Percentiles rank a stretch among this genome's conserved stretches.
phyloP scores from a whole-genome alignment of 2,888 invertebrate genomes.

The Branchinecta sandiegonensis region DNA sequence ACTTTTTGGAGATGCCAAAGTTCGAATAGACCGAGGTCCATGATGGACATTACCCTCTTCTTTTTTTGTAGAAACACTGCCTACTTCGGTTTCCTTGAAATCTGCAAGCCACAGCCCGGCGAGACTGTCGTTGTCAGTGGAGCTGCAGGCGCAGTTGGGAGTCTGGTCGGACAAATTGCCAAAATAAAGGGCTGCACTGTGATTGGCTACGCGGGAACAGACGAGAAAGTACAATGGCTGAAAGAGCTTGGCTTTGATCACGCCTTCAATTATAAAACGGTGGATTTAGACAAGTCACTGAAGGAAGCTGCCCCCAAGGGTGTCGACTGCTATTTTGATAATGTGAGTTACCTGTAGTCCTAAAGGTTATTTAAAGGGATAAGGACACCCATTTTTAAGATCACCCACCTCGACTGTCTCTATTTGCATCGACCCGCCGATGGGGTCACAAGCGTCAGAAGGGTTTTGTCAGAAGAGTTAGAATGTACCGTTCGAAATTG shows the following conservation, averaged over 20 bases:
- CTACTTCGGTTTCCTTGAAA: conserved; percentile 54
- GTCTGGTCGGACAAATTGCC: conserved; percentile 60
- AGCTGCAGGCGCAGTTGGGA: conserved; percentile 65
- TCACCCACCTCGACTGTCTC: too few species aligned
- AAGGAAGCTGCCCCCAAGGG: conserved; percentile 51
- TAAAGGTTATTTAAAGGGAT: too few species aligned
- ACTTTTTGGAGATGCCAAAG: conserved; percentile 18
- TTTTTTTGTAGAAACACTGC: conserved; percentile 48
- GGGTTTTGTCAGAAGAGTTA: too few species aligned
- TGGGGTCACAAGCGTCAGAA: too few species aligned
- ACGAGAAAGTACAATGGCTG: conserved; percentile 54
- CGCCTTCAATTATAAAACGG: conserved; percentile 56
- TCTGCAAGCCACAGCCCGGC: conserved; percentile 52
- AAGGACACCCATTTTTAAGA: too few species aligned
- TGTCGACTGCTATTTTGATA: conserved; percentile 61
- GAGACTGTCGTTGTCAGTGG: conserved; percentile 57
- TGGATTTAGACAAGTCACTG: conserved; percentile 41
- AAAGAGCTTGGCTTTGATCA: conserved; percentile 49
- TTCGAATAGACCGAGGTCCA: not conserved
- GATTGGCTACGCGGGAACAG: conserved; percentile 54
- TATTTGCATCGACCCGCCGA: too few species aligned
- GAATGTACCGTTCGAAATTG: too few species aligned
- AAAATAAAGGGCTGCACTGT: conserved; percentile 51
- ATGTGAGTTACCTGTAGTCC: conserved; percentile 41
- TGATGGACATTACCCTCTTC: conserved; percentile 18